phyloP scores from a whole-genome alignment of 2,113 vertebrate species.

The Seriola quinqueradiata region DNA sequence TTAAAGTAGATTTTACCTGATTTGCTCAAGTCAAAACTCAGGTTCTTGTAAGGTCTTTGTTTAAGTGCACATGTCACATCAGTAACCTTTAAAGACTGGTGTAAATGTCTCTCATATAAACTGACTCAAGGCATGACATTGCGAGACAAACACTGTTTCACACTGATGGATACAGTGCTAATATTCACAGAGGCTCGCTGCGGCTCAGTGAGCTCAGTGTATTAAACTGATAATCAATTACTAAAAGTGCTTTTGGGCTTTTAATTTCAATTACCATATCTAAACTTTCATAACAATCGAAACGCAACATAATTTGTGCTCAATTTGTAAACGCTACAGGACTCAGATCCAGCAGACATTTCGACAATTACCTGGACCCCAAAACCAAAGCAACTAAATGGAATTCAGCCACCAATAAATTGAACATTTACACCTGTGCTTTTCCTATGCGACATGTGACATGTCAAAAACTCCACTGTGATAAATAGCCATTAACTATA shows the following conservation, averaged over 20 bases:
- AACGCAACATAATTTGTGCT: too few relatives aligned
- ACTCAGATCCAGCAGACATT: background rate
- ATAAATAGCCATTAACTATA: too few relatives aligned
- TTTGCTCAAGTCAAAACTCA: background rate
- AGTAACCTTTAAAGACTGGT: slow-evolving; percentile 3
- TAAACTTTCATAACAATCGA: too few relatives aligned
- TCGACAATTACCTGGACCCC: too few relatives aligned
- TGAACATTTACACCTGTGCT: background rate
- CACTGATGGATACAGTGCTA: background rate
- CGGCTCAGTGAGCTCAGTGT: background rate
- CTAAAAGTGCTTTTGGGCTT: background rate
- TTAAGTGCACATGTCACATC: too few relatives aligned
- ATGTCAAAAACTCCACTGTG: background rate
- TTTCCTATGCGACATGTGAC: background rate
- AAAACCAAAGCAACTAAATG: too few relatives aligned
- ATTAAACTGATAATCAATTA: background rate
- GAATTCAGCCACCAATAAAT: too few relatives aligned
- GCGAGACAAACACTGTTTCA: background rate
- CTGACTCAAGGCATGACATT: background rate
- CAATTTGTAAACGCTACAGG: background rate
- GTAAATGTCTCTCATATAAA: background rate
- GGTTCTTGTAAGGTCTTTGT: background rate
- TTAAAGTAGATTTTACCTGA: background rate
- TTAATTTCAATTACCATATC: too few relatives aligned
- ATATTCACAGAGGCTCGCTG: too few relatives aligned